Evolutionary conservation across 2,113 vertebrate species (phyloP), one percentile per base, ranked within the genome.

Genomic region (Myiozetetes cayanensis): DNA sequence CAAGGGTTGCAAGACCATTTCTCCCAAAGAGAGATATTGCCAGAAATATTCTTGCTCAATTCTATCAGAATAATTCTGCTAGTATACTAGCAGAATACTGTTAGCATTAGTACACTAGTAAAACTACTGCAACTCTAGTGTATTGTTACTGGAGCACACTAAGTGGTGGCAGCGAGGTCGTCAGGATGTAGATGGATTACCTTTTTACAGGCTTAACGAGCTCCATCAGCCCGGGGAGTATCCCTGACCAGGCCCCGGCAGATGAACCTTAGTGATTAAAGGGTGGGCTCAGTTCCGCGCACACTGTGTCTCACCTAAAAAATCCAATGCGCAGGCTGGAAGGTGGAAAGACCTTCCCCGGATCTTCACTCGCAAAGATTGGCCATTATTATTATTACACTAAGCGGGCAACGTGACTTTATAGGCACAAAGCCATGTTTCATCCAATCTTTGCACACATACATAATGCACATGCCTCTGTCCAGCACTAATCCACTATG

Each of bases 371-470:
- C n/a, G n/a, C n/a, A n/a, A n/a, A n/a, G n/a, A n/a, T n/a, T n/a
- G n/a, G n/a, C n/a, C n/a, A n/a, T n/a, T n/a, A n/a, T n/a, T n/a
- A n/a, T n/a, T n/a, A n/a, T n/a, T n/a, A n/a, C n/a, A n/a, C n/a
- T n/a, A n/a, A n/a, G 27, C 3, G 14, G 30, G 46, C 12, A 84
- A 66, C 0, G 0, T 21, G 28, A 25, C 11, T 62, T 58, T 30
- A 68, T 1, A 70, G 30, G 21, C 39, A 72, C 33, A 46, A 67
- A 44, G 27, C 18, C 44, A 31, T 0, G 1, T 35, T 85, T 70
- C 49, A 62, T n/a, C 31, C 46, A 77, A 31, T 14, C 14, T 75
- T 55, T 20, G 67, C 4, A 68, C 3, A 12, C 6, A n/a, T 11
- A 44, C 4, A 2, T 27, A 63, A 80, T 4, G 12, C 76, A n/a